Conservation (phyloP, 2,888 invertebrate species). For the Embidobia sp. region DNA sequence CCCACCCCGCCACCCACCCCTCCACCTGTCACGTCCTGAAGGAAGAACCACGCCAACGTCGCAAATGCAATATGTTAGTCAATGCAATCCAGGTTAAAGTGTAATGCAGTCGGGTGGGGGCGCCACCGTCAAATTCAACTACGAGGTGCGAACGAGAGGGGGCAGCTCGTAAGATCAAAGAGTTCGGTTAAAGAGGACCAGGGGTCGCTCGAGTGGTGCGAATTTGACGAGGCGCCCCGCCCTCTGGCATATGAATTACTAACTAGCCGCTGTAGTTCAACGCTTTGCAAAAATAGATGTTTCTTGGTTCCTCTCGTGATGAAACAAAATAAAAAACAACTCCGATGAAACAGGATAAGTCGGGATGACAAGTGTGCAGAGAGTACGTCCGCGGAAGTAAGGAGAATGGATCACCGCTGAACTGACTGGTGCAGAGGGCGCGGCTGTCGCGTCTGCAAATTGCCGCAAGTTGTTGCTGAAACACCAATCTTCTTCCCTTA, state of each 20-base stretch:
- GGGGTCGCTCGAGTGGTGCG: no score
- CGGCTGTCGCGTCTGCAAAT: no score
- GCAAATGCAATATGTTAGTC: slow-evolving; percentile 76
- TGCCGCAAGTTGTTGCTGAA: no score
- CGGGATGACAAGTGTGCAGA: slow-evolving; percentile 54
- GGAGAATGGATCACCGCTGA: no score
- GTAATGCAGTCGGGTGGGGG: slow-evolving; percentile 36
- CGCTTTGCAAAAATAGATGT: slow-evolving; percentile 53
- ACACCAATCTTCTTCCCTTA: no score
- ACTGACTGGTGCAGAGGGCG: no score
- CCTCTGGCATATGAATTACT: slow-evolving; percentile 38
- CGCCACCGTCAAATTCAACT: slow-evolving; percentile 31
- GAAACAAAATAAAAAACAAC: slow-evolving; percentile 43
- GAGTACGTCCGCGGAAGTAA: slow-evolving; percentile 18
- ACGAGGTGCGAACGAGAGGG: no score
- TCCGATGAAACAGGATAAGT: slow-evolving; percentile 58
- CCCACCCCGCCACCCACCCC: slow-evolving; percentile 73
- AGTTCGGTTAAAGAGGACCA: no score
- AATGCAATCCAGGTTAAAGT: slow-evolving; percentile 64
- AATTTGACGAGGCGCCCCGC: slow-evolving; percentile 5
- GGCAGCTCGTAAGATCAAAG: no score
- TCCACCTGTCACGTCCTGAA: slow-evolving; percentile 80
- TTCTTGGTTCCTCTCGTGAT: slow-evolving; percentile 41
- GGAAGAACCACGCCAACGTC: slow-evolving; percentile 79
- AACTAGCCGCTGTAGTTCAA: slow-evolving; percentile 27